These are phyloP conservation scores for Electrona antarctica DNA, from an alignment of 2,113 vertebrate genomes.

Conservation along the genomic window DNA sequence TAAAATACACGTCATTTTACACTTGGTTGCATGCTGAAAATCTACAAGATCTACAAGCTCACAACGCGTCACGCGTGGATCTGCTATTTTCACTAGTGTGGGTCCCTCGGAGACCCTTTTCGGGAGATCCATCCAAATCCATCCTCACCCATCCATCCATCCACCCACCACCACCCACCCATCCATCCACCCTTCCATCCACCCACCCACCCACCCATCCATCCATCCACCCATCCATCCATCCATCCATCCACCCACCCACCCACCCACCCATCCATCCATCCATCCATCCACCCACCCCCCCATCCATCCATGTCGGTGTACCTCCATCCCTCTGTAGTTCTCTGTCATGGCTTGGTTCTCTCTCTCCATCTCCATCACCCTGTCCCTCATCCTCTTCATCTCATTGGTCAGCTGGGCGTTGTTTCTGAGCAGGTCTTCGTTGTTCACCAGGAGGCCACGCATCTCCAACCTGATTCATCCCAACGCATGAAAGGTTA, in stretches of 20 bases:
- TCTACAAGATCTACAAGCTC: too few species aligned
- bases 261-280: neutral
- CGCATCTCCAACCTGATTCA: conserved; percentile 76
- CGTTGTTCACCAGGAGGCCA: conserved; percentile 77
- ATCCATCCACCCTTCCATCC: too few species aligned
- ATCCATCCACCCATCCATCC: neutral
- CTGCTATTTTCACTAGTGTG: too few species aligned
- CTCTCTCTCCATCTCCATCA: conserved; percentile 74
- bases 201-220: too few species aligned
- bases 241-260: neutral
- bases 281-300: neutral
- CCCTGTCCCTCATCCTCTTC: conserved; percentile 72
- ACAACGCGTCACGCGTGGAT: too few species aligned
- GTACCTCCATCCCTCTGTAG: conserved; percentile 75
- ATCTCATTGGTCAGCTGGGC: conserved; percentile 73
- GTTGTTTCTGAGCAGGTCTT: conserved; percentile 78
- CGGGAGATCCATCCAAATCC: too few species aligned
- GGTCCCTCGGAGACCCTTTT: too few species aligned
- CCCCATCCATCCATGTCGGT: neutral
- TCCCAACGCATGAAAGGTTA: neutral
- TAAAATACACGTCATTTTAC: too few species aligned
- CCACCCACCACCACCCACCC: neutral
- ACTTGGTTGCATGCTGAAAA: too few species aligned
- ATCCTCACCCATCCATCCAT: too few species aligned
- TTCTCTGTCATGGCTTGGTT: conserved; percentile 60